phyloP scores from a whole-genome alignment of 1,140 invertebrate genomes.

The Delia radicum region DNA sequence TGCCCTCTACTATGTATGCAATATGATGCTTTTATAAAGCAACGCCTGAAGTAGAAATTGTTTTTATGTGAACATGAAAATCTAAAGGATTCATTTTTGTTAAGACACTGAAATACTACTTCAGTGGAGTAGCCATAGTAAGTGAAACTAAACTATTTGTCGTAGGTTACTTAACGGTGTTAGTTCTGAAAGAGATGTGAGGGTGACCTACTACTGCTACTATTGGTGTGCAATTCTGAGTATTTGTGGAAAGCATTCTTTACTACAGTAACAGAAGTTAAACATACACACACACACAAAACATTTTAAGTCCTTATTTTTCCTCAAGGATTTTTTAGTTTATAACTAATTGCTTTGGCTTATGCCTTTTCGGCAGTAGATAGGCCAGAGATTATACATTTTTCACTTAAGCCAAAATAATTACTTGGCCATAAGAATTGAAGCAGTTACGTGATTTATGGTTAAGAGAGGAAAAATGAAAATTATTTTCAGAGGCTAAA shows the following conservation, averaged over 20 bases:
- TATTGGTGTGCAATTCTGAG: neutral
- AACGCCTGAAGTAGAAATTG: neutral
- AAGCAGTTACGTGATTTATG: neutral
- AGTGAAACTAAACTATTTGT: neutral
- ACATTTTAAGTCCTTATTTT: conserved; percentile 12
- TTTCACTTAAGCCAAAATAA: neutral
- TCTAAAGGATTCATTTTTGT: neutral
- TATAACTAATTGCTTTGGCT: conserved; percentile 16
- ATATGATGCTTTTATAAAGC: too few relatives aligned
- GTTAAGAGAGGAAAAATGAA: too few relatives aligned
- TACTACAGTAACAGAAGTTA: neutral
- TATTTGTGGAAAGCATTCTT: neutral
- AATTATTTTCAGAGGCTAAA: neutral
- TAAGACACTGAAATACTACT: neutral
- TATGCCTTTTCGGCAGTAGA: conserved; percentile 2
- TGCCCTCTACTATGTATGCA: neutral
- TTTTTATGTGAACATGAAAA: neutral
- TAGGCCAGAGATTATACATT: neutral
- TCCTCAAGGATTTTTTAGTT: conserved; percentile 5
- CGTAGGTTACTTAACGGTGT: neutral
- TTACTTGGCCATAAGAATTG: conserved; percentile 1
- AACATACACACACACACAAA: neutral
- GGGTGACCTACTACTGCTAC: too few relatives aligned
- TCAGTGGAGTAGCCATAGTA: neutral
- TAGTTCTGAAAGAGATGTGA: neutral